phyloP scores from a whole-genome alignment of 2,888 invertebrate genomes.

The Sinhomidia bicolor region DNA sequence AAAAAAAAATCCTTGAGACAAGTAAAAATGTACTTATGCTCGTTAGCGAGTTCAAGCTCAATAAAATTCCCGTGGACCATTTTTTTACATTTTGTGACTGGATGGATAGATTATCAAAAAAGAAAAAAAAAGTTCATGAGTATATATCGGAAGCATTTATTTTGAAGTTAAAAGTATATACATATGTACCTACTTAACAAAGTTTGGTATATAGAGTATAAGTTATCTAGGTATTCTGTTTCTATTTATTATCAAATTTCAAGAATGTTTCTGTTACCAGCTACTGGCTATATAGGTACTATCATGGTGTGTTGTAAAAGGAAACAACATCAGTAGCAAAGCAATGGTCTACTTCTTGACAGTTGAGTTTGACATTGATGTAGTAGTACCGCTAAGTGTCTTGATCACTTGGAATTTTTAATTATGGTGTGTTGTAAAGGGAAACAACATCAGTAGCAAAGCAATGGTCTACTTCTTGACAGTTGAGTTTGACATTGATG shows the following conservation, averaged over 20 bases:
- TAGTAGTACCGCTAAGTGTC: slow-evolving; percentile 67
- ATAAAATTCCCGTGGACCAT: slow-evolving; percentile 63
- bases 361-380: slow-evolving; percentile 66
- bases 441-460: background rate
- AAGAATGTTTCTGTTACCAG: background rate
- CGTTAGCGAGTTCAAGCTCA: slow-evolving; percentile 71
- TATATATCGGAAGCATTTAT: background rate
- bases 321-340: background rate
- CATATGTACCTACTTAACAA: too few species aligned
- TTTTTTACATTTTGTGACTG: slow-evolving; percentile 53
- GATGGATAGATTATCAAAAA: slow-evolving; percentile 20
- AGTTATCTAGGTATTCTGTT: too few species aligned
- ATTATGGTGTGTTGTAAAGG: too few species aligned
- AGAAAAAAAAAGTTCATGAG: background rate
- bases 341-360: slow-evolving; percentile 47
- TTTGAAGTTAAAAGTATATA: too few species aligned
- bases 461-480: slow-evolving; percentile 53
- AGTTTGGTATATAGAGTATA: background rate
- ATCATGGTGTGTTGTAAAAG: background rate
- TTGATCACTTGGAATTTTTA: slow-evolving; percentile 60
- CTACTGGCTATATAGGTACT: too few species aligned
- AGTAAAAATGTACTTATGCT: slow-evolving; percentile 65
- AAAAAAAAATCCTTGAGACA: slow-evolving; percentile 33
- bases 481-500: slow-evolving; percentile 66
- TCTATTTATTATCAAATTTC: too few species aligned